Evolutionary conservation across 1,140 invertebrate genomes (phyloP).

Genomic region (Akabosia matsudoensis): DNA sequence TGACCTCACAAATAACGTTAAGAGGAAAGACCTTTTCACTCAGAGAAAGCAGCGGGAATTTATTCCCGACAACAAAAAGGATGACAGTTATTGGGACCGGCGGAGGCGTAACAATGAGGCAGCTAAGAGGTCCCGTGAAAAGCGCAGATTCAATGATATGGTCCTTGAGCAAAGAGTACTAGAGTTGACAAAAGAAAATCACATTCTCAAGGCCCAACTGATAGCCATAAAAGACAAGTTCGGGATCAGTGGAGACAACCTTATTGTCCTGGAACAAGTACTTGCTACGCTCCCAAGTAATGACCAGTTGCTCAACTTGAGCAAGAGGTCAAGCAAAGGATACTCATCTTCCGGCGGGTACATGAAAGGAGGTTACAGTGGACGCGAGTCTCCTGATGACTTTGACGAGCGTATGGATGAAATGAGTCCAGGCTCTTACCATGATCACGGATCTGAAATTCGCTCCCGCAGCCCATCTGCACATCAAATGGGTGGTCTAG

Average conservation of each 20-base stretch:
- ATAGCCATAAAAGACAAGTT: conserved; percentile 90
- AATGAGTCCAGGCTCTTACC: conserved; percentile 34
- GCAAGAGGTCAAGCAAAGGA: conserved; percentile 74
- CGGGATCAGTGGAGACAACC: conserved; percentile 78
- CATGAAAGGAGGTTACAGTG: neutral
- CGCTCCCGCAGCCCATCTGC: conserved; percentile 36
- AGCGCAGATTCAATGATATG: conserved; percentile 94
- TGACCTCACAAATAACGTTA: conserved; percentile 47
- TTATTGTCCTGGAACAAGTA: conserved; percentile 83
- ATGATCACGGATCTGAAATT: conserved; percentile 31
- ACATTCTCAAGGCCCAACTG: conserved; percentile 85
- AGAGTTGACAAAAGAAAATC: conserved; percentile 91
- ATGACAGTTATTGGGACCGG: conserved; percentile 95
- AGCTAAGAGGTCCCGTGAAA: conserved; percentile 89
- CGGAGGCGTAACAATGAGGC: conserved; percentile 93
- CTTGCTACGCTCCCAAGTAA: conserved; percentile 74
- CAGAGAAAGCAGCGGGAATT: conserved; percentile 92
- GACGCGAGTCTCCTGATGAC: neutral
- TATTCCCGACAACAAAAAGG: conserved; percentile 94
- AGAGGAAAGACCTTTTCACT: conserved; percentile 71
- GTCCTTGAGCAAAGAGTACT: conserved; percentile 89
- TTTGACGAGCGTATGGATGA: conserved; percentile 23
- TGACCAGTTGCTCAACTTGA: conserved; percentile 76
- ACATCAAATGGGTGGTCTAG: conserved; percentile 22
- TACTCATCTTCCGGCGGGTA: neutral